Evolutionary conservation across 1,140 invertebrate genomes (phyloP).

Genomic region (Ostrea denselamellosa): DNA sequence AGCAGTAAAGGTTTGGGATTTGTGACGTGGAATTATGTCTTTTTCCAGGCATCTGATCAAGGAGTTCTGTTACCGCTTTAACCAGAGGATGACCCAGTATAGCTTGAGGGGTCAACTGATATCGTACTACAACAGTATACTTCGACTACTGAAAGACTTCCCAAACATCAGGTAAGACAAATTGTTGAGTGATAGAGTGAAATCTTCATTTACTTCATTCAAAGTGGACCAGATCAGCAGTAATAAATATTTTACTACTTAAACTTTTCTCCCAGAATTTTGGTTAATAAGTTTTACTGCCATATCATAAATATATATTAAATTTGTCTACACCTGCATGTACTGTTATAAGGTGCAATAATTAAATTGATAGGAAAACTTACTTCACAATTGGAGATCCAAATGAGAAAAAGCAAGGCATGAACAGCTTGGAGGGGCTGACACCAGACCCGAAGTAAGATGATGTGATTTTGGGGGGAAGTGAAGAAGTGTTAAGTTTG

Average conservation of each 20-base stretch:
- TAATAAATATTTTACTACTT: no score
- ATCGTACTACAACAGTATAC: constrained; percentile 76
- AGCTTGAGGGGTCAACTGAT: constrained; percentile 77
- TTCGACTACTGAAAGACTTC: constrained; percentile 74
- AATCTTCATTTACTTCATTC: no score
- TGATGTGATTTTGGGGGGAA: not conserved
- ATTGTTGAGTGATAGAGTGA: no score
- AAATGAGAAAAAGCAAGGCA: constrained; percentile 73
- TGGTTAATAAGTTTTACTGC: no score
- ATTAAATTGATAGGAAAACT: constrained; percentile 66
- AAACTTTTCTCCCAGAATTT: no score
- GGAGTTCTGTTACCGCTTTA: constrained; percentile 73
- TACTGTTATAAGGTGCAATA: not conserved
- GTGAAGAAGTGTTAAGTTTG: no score
- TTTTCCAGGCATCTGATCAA: constrained; percentile 71
- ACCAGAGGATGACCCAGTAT: constrained; percentile 72
- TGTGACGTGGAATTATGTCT: constrained; percentile 7
- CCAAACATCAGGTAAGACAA: constrained; percentile 71
- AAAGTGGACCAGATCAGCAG: no score
- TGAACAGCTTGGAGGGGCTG: constrained; percentile 64
- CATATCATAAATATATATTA: no score
- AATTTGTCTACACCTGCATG: no score
- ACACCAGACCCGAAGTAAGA: constrained; percentile 73
- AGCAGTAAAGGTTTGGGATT: not conserved
- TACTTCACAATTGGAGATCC: constrained; percentile 77